Evolutionary conservation across 2,113 vertebrate species (phyloP).

Genomic region (Felis catus): DNA sequence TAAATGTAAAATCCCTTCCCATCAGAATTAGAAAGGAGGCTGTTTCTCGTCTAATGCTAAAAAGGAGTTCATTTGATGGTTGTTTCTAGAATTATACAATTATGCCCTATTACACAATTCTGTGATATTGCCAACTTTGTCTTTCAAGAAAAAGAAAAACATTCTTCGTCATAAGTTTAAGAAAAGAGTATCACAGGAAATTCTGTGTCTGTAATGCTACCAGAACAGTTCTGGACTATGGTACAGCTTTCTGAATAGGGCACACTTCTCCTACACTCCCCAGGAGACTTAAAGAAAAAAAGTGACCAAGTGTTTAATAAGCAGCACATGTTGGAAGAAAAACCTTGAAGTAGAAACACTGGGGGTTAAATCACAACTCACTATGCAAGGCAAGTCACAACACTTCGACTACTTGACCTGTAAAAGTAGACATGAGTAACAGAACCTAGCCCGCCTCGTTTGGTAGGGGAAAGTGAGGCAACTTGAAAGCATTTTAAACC

Average conservation of each 20-base stretch:
- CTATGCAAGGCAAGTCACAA: not conserved
- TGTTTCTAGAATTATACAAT: slow-evolving; percentile 42
- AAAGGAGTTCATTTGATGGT: slow-evolving; percentile 15
- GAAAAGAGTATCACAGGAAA: not conserved
- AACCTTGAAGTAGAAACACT: not conserved
- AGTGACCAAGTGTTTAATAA: not conserved
- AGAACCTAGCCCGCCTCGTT: not conserved
- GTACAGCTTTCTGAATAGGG: not conserved
- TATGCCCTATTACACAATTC: not conserved
- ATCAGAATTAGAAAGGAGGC: slow-evolving; percentile 35
- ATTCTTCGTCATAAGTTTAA: not conserved
- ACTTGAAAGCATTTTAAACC: not conserved
- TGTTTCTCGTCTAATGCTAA: not conserved
- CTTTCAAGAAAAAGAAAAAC: slow-evolving; percentile 33
- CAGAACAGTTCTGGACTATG: not conserved
- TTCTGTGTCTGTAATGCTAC: not conserved
- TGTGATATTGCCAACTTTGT: slow-evolving; percentile 8
- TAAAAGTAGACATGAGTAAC: not conserved
- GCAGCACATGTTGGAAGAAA: not conserved
- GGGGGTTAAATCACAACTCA: not conserved
- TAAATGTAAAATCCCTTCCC: slow-evolving; percentile 42
- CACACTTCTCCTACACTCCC: not conserved
- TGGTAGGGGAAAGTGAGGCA: not conserved
- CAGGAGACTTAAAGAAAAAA: not conserved
- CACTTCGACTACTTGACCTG: not conserved